Evolutionary conservation across 2,888 invertebrate species (phyloP).

Genomic region (Philaethria dido): DNA sequence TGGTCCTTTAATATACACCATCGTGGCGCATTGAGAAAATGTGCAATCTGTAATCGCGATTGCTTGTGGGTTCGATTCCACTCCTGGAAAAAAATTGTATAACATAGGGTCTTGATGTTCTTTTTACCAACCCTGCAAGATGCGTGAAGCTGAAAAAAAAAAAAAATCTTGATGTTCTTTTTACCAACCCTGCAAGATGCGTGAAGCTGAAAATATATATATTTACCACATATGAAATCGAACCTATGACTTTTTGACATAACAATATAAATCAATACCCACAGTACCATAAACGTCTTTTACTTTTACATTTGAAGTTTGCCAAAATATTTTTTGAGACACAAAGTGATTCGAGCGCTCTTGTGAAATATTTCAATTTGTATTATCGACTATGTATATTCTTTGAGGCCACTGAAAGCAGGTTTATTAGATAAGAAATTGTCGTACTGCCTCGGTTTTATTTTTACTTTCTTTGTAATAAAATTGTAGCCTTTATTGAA

Average conservation of each 20-base stretch:
- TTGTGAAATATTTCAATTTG: constrained; percentile 7
- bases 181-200: too few species aligned
- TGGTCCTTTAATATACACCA: too few species aligned
- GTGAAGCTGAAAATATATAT: background rate
- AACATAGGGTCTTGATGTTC: too few species aligned
- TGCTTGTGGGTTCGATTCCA: too few species aligned
- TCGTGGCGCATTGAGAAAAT: too few species aligned
- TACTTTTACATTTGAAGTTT: background rate
- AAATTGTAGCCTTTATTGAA: constrained; percentile 10
- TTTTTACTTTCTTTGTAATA: constrained; percentile 17
- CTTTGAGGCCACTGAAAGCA: constrained; percentile 7
- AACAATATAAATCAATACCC: background rate
- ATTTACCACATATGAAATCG: background rate
- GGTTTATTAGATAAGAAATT: constrained; percentile 20
- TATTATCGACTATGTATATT: constrained; percentile 11
- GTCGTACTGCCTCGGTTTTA: constrained; percentile 12
- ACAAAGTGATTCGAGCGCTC: constrained; percentile 7
- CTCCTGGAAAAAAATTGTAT: too few species aligned
- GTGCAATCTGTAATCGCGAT: too few species aligned
- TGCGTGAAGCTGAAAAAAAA: too few species aligned
- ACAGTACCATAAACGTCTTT: background rate
- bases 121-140: too few species aligned
- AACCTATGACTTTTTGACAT: background rate
- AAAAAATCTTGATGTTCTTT: too few species aligned
- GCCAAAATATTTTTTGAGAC: background rate